phyloP scores from a whole-genome alignment of 2,888 invertebrate species.

The Pollenia angustigena region DNA sequence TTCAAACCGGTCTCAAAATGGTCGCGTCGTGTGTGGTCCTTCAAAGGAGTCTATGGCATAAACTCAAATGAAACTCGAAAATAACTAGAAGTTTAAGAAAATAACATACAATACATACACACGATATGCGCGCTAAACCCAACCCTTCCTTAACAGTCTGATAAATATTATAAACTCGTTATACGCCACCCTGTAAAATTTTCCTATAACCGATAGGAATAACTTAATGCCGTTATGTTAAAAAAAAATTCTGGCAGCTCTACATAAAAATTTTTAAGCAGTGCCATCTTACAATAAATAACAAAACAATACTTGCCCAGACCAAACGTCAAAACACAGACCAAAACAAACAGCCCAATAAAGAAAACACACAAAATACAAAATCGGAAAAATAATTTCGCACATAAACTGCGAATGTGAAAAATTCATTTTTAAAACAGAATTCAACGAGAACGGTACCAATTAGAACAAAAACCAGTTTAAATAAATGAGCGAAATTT shows the following conservation, averaged over 20 bases:
- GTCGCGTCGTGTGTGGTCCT: too few species aligned
- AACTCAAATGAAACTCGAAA: too few species aligned
- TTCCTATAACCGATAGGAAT: too few species aligned
- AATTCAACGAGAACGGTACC: constrained; percentile 55
- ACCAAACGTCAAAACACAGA: constrained; percentile 42
- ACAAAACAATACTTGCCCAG: not conserved
- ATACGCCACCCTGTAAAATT: too few species aligned
- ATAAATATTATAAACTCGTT: too few species aligned
- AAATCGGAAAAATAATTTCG: constrained; percentile 34
- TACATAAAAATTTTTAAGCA: not conserved
- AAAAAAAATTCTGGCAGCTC: not conserved
- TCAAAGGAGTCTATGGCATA: too few species aligned
- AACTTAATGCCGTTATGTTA: too few species aligned
- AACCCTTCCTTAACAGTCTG: too few species aligned
- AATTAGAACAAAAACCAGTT: constrained; percentile 37
- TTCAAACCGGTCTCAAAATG: too few species aligned
- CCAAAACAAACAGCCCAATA: constrained; percentile 67
- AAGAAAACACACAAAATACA: constrained; percentile 36
- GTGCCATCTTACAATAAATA: constrained; percentile 7
- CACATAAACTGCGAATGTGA: constrained; percentile 63
- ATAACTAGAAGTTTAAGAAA: too few species aligned
- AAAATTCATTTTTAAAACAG: constrained; percentile 59
- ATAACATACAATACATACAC: too few species aligned
- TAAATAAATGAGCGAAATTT: constrained; percentile 17
- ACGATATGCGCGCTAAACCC: too few species aligned